phyloP scores from a whole-genome alignment of 1,140 invertebrate genomes.

The Bombus balteatus region DNA sequence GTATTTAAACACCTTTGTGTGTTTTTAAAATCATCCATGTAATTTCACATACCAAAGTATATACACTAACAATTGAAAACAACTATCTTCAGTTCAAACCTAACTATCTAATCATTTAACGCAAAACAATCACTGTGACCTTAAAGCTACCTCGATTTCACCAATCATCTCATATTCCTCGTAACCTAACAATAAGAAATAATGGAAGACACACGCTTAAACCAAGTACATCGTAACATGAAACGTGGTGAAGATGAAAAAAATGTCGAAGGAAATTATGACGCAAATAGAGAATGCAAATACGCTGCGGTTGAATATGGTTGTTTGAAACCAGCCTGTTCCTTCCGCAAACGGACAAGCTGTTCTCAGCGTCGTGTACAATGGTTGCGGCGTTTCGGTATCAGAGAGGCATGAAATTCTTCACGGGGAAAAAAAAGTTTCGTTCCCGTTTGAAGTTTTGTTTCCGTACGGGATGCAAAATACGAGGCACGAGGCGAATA shows the following conservation, averaged over 20 bases:
- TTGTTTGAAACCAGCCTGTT: background rate
- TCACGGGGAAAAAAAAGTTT: background rate
- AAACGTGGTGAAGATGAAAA: background rate
- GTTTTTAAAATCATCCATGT: too few species aligned
- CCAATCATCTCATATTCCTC: background rate
- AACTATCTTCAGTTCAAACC: background rate
- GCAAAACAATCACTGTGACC: background rate
- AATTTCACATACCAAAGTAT: too few species aligned
- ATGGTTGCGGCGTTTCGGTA: conserved; percentile 16
- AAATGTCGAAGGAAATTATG: conserved; percentile 15
- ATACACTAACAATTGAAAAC: too few species aligned
- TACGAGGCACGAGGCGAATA: conserved; percentile 21
- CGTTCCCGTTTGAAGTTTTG: conserved; percentile 40
- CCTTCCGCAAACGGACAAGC: background rate
- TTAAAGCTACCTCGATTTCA: background rate
- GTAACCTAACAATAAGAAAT: background rate
- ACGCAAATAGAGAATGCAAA: conserved; percentile 22
- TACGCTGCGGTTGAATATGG: conserved; percentile 15
- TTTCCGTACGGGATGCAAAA: conserved; percentile 25
- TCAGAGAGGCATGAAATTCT: conserved; percentile 24
- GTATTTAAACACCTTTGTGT: too few species aligned
- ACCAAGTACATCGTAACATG: background rate
- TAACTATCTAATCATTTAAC: background rate
- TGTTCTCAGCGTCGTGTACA: conserved; percentile 23
- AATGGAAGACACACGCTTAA: background rate